Percentiles rank a stretch among this genome's conserved stretches.
phyloP scores from a whole-genome alignment of 2,113 vertebrate species.

The Gasterosteus nipponicus region DNA sequence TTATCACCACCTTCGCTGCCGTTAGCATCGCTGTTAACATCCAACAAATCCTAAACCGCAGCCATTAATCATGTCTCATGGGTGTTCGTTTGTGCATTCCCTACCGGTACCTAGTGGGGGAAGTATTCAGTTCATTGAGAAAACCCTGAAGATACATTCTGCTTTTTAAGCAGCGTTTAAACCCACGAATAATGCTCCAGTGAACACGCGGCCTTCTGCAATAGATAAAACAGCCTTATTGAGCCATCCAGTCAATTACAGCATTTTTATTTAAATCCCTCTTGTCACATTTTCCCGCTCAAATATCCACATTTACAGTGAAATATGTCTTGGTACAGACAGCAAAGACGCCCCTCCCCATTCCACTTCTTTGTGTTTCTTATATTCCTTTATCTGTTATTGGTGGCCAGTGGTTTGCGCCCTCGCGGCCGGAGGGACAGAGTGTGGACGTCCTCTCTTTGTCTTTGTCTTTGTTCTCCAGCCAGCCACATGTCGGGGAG shows the following conservation, averaged over 20 bases:
- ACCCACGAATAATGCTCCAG: not conserved
- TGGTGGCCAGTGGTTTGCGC: constrained; percentile 8
- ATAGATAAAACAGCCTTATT: not conserved
- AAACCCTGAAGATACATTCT: not conserved
- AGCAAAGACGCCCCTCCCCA: not conserved
- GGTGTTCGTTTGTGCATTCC: constrained; percentile 7
- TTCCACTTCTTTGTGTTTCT: not conserved
- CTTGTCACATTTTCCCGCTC: too few species aligned
- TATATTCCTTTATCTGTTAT: constrained; percentile 14
- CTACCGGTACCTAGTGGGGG: not conserved
- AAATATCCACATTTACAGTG: too few species aligned
- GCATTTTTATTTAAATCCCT: too few species aligned
- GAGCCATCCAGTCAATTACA: too few species aligned
- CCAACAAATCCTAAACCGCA: constrained; percentile 5
- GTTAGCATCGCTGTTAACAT: constrained; percentile 54
- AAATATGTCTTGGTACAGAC: too few species aligned
- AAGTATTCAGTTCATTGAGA: not conserved
- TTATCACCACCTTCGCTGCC: constrained; percentile 39
- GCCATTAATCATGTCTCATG: constrained; percentile 20
- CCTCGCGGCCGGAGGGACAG: constrained; percentile 50
- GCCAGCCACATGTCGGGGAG: constrained; percentile 9
- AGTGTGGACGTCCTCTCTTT: constrained; percentile 47
- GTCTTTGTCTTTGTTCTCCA: constrained; percentile 31
- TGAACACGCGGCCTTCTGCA: not conserved
- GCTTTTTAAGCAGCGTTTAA: not conserved